Conservation (phyloP, 2,113 vertebrate species). For the Pundamilia nyererei region DNA sequence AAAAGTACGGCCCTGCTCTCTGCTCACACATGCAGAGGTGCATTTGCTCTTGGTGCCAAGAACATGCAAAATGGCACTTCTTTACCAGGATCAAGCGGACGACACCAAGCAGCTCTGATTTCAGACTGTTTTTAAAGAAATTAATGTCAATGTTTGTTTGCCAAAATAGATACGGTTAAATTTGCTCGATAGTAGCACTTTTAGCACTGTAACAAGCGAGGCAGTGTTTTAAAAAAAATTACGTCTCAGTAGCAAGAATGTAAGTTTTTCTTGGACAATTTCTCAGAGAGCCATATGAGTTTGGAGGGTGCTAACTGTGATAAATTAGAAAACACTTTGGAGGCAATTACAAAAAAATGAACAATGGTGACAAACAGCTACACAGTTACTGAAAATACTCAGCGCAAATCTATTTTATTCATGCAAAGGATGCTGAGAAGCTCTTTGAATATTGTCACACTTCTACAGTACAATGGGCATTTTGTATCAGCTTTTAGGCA, state of each 20-base stretch:
- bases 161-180: neutral
- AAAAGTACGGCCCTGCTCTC: neutral
- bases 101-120: neutral
- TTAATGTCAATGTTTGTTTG: neutral
- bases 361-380: neutral
- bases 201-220: neutral
- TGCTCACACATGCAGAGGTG: neutral
- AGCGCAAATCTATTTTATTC: neutral
- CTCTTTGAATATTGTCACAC: neutral
- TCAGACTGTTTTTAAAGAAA: neutral
- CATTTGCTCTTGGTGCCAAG: neutral
- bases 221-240: neutral
- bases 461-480: neutral
- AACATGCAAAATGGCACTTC: neutral
- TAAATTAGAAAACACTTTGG: neutral
- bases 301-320: neutral
- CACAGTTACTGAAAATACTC: neutral
- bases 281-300: neutral
- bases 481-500: neutral
- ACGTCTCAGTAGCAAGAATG: neutral
- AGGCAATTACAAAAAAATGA: neutral
- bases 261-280: neutral
- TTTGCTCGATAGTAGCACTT: neutral
- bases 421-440: neutral
- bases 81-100: neutral